Percentiles rank a stretch among this genome's conserved stretches.
Conservation (phyloP, 2,888 invertebrate species). For the Drosophila pseudotakahashii region DNA sequence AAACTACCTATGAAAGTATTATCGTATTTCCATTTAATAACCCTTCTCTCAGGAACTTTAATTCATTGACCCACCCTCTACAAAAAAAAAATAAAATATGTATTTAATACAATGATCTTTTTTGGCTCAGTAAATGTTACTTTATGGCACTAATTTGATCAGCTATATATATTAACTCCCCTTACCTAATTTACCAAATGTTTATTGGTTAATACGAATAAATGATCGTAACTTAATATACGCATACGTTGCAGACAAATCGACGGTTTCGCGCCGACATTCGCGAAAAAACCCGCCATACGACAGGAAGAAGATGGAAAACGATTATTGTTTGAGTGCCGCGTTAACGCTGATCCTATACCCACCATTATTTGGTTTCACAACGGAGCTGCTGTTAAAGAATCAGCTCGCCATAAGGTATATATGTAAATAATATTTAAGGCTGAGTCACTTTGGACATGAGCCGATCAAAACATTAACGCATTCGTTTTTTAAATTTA, state of each 20-base stretch:
- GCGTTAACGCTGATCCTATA: slow-evolving; percentile 96
- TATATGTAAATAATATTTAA: background rate
- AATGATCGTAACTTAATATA: background rate
- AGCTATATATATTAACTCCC: background rate
- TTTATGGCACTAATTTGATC: no score
- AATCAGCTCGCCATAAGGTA: slow-evolving; percentile 94
- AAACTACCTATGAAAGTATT: no score
- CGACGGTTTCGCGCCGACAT: slow-evolving; percentile 98
- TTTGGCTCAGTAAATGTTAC: no score
- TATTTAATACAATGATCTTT: no score
- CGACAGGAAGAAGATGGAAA: slow-evolving; percentile 98
- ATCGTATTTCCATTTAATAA: no score
- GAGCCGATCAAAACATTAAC: no score
- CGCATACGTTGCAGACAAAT: slow-evolving; percentile 90
- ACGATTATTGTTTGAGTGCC: slow-evolving; percentile 96
- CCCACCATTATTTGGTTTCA: slow-evolving; percentile 96
- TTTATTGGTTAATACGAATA: background rate
- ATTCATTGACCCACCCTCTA: no score
- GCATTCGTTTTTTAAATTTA: no score
- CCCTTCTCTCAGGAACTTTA: no score
- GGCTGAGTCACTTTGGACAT: background rate
- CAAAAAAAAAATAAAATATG: no score
- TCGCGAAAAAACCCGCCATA: slow-evolving; percentile 98
- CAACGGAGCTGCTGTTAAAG: slow-evolving; percentile 92
- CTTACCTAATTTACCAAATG: background rate